Conservation (phyloP, 2,888 invertebrate genomes). For the Tortrix viridana region DNA sequence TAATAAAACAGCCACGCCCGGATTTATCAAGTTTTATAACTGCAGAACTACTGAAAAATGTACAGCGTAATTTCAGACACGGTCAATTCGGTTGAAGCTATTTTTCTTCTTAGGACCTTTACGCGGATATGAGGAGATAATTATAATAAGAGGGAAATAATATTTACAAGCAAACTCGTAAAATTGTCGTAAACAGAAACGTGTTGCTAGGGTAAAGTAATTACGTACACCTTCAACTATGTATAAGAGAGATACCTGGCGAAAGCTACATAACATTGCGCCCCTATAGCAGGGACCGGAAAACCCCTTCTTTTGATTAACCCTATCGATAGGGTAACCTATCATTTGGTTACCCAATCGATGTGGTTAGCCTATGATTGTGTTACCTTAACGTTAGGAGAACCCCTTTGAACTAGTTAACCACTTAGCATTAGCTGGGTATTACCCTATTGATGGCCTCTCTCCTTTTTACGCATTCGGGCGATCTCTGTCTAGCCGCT, state of each 20-base stretch:
- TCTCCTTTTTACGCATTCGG: too few relatives aligned
- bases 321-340: too few relatives aligned
- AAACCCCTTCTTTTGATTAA: too few relatives aligned
- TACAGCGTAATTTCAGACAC: conserved; percentile 5
- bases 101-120: neutral
- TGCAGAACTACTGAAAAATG: conserved; percentile 5
- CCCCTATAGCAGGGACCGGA: too few relatives aligned
- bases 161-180: conserved; percentile 27
- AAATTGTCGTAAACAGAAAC: conserved; percentile 28
- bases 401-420: too few relatives aligned
- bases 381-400: too few relatives aligned
- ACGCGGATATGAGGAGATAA: neutral
- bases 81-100: neutral
- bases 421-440: too few relatives aligned
- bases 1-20: conserved; percentile 5
- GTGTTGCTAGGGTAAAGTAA: conserved; percentile 28
- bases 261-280: conserved; percentile 18
- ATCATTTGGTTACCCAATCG: too few relatives aligned
- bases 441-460: too few relatives aligned
- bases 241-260: conserved; percentile 12
- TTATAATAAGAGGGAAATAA: conserved; percentile 13
- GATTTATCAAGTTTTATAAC: conserved; percentile 20
- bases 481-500: too few relatives aligned
- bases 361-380: too few relatives aligned
- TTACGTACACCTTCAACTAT: conserved; percentile 20